Evolutionary conservation across 1,140 invertebrate species (phyloP).

Genomic region (Pachyrhynchus sulphureomaculatus): DNA sequence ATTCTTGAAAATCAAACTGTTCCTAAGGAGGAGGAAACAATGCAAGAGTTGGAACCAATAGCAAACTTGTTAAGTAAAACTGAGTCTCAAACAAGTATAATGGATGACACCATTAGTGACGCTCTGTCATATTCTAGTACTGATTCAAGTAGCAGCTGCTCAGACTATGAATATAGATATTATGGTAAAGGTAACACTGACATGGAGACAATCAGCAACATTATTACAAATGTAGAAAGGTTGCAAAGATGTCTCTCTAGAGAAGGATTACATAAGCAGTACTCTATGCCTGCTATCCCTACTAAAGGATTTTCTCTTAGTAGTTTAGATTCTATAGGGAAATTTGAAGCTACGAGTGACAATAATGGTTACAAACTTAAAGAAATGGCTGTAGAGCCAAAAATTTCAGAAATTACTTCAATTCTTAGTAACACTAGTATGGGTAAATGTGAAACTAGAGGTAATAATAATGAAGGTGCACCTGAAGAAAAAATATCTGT

Average conservation of each 20-base stretch:
- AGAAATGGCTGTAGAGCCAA: too few relatives aligned
- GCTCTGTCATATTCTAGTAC: slow-evolving; percentile 29
- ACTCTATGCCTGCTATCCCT: slow-evolving; percentile 34
- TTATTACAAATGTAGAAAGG: slow-evolving; percentile 55
- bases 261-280: slow-evolving; percentile 31
- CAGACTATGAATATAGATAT: slow-evolving; percentile 28
- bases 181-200: slow-evolving; percentile 15
- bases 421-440: too few relatives aligned
- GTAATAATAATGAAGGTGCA: too few relatives aligned
- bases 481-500: too few relatives aligned
- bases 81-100: slow-evolving; percentile 21
- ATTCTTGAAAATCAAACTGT: slow-evolving; percentile 39
- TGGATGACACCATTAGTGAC: slow-evolving; percentile 16
- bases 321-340: slow-evolving; percentile 8
- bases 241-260: slow-evolving; percentile 29
- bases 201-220: slow-evolving; percentile 54
- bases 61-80: slow-evolving; percentile 27
- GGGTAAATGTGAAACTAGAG: too few relatives aligned
- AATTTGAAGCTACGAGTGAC: too few relatives aligned
- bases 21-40: slow-evolving; percentile 37
- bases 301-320: slow-evolving; percentile 29
- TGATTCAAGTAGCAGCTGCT: slow-evolving; percentile 41
- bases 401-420: too few relatives aligned
- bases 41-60: slow-evolving; percentile 30
- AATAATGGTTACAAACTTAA: too few relatives aligned